Evolutionary conservation across 2,797 vertebrate species (phyloP).

Genomic region (Melanogrammus aeglefinus): DNA sequence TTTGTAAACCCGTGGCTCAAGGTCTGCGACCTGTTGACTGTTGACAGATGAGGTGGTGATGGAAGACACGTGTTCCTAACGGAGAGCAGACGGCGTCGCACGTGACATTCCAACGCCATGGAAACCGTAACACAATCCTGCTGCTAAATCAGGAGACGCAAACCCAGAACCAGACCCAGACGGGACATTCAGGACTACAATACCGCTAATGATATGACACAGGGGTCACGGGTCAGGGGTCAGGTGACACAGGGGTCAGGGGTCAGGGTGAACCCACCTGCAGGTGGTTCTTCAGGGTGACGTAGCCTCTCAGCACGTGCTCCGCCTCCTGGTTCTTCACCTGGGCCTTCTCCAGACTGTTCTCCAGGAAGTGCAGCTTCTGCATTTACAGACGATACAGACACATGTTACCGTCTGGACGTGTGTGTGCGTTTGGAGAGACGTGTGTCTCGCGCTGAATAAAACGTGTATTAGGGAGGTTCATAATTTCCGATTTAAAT

Average conservation of each 20-base stretch:
- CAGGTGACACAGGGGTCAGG: not conserved
- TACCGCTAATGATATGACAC: not conserved
- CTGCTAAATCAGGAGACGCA: not conserved
- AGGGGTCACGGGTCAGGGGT: not conserved
- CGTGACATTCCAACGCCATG: not conserved
- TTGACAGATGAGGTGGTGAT: not conserved
- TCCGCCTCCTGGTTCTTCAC: conserved; percentile 80
- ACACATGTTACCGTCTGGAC: conserved; percentile 11
- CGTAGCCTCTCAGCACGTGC: conserved; percentile 74
- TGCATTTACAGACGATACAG: conserved; percentile 42
- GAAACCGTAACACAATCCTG: not conserved
- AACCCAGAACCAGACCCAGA: not conserved
- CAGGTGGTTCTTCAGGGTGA: conserved; percentile 79
- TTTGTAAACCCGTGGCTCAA: not conserved
- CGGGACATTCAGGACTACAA: not conserved
- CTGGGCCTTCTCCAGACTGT: conserved; percentile 82
- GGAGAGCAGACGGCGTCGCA: not conserved
- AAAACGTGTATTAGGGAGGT: not conserved
- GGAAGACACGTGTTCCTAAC: not conserved
- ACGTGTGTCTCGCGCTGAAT: not conserved
- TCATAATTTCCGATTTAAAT: not conserved
- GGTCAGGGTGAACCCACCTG: conserved; percentile 64
- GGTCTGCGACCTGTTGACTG: not conserved
- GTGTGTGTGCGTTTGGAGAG: not conserved
- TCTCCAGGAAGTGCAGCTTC: conserved; percentile 79